Conservation (phyloP, 1,140 invertebrate species). For the Leptinotarsa lineolata region DNA sequence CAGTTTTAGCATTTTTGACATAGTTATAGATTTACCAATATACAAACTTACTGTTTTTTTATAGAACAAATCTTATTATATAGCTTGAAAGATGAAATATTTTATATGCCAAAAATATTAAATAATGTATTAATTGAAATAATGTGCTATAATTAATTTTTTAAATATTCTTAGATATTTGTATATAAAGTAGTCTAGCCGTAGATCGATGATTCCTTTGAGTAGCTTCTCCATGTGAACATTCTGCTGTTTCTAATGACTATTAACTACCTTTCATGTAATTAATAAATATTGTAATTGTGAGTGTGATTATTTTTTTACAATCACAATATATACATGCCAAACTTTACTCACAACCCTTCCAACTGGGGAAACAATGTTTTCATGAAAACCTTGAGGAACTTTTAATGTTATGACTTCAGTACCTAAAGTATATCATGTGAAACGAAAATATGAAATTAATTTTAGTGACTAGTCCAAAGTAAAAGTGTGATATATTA, state of each 20-base stretch:
- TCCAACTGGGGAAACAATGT: no score
- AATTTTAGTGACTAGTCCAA: no score
- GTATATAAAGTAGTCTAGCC: slow-evolving; percentile 20
- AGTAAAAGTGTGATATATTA: no score
- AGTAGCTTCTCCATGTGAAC: slow-evolving; percentile 20
- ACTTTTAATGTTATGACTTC: no score
- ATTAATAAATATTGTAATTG: slow-evolving; percentile 27
- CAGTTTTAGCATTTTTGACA: slow-evolving; percentile 20
- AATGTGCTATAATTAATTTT: slow-evolving; percentile 29
- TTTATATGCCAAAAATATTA: slow-evolving; percentile 31
- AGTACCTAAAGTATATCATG: no score
- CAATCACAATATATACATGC: no score
- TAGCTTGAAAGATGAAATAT: slow-evolving; percentile 31
- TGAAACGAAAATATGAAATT: no score
- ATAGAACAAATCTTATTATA: slow-evolving; percentile 20
- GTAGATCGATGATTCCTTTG: slow-evolving; percentile 9
- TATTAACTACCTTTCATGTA: slow-evolving; percentile 24
- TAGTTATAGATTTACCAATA: slow-evolving; percentile 25
- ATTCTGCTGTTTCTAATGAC: slow-evolving; percentile 19
- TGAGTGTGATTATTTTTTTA: background rate
- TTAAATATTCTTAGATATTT: background rate
- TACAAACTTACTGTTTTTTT: slow-evolving; percentile 25
- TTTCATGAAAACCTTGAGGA: no score
- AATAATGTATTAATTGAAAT: slow-evolving; percentile 27
- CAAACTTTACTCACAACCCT: no score